phyloP scores from a whole-genome alignment of 2,797 vertebrate genomes.

The Lacerta bilineata region DNA sequence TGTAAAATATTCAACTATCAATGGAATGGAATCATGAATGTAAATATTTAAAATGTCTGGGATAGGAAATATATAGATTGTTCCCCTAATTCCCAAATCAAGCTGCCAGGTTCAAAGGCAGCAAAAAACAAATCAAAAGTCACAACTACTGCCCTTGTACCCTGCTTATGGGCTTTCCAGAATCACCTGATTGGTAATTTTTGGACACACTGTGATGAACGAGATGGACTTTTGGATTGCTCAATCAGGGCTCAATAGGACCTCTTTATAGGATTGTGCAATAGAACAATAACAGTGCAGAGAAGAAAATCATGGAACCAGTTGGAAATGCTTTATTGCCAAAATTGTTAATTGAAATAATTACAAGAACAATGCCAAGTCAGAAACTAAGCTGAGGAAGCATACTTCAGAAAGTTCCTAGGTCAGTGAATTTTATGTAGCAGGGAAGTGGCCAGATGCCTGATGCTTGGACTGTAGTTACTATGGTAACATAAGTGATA shows the following conservation, averaged over 20 bases:
- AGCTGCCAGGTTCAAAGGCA: background rate
- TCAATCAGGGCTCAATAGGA: too few species aligned
- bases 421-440: background rate
- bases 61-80: too few species aligned
- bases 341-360: background rate
- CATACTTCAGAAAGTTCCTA: background rate
- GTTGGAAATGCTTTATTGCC: background rate
- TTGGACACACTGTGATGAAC: too few species aligned
- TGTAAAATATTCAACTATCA: too few species aligned
- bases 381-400: background rate
- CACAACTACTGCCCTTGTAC: background rate
- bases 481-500: constrained; percentile 21
- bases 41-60: too few species aligned
- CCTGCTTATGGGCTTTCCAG: too few species aligned
- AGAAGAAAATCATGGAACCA: background rate
- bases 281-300: background rate
- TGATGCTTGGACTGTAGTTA: constrained; percentile 9
- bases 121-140: background rate
- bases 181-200: too few species aligned
- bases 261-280: background rate
- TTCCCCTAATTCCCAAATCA: background rate
- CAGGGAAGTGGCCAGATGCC: background rate
- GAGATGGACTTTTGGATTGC: too few species aligned
- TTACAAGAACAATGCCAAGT: background rate
- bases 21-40: too few species aligned